These are phyloP conservation scores for Euclidia mi DNA, from an alignment of 2,888 invertebrate genomes.

Conservation along the genomic window DNA sequence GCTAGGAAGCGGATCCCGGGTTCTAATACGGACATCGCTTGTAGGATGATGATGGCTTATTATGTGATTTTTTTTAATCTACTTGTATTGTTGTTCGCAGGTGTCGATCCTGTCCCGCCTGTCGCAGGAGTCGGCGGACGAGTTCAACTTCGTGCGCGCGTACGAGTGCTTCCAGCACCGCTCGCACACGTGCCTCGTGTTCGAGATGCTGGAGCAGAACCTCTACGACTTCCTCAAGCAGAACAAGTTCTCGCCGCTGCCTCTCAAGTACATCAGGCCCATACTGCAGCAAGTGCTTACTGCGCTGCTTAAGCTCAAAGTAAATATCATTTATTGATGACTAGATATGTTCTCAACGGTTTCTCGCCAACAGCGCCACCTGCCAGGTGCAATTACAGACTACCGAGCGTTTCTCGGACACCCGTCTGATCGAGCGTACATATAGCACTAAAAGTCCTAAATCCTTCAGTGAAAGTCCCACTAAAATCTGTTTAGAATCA, in stretches of 20 bases:
- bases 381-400: no score
- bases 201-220: slow-evolving; percentile 99
- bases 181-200: slow-evolving; percentile 99
- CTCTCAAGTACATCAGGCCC: slow-evolving; percentile 99
- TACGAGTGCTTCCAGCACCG: slow-evolving; percentile 99
- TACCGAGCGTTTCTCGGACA: no score
- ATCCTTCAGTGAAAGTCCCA: no score
- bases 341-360: neutral
- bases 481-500: no score
- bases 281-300: slow-evolving; percentile 99
- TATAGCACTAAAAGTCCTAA: no score
- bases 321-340: slow-evolving; percentile 60
- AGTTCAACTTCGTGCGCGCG: slow-evolving; percentile 99
- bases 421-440: no score
- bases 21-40: no score
- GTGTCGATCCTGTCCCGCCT: slow-evolving; percentile 97
- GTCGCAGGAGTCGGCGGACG: slow-evolving; percentile 99
- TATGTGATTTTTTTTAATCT: neutral
- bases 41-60: no score
- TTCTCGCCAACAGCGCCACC: no score
- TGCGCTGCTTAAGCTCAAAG: slow-evolving; percentile 97
- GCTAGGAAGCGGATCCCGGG: no score
- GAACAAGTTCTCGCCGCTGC: slow-evolving; percentile 99
- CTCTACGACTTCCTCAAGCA: slow-evolving; percentile 99
- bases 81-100: slow-evolving; percentile 69